Percentiles rank a stretch among this genome's conserved stretches.
Evolutionary conservation across 2,797 vertebrate species (phyloP).

Genomic region (Scolopax rusticola): DNA sequence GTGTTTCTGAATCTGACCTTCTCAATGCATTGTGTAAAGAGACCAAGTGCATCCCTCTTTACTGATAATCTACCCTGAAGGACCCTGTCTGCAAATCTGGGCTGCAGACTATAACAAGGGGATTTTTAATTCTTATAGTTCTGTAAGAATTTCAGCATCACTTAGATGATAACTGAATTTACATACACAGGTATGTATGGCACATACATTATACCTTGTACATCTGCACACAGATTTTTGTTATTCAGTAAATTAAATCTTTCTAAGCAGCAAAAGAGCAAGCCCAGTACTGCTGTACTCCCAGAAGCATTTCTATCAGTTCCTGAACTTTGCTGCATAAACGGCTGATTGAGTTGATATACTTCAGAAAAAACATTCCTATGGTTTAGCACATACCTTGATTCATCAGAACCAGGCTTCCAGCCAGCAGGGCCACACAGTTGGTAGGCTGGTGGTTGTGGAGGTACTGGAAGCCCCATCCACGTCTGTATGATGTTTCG

Average conservation of each 20-base stretch:
- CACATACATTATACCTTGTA: too few relatives aligned
- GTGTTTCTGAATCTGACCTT: not conserved
- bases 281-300: not conserved
- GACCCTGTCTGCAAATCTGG: not conserved
- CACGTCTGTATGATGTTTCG: conserved; percentile 92
- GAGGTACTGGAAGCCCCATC: conserved; percentile 98
- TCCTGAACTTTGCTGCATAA: not conserved
- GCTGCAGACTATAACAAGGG: not conserved
- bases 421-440: conserved; percentile 95
- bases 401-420: conserved; percentile 94
- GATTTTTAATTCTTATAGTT: not conserved
- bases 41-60: accelerated
- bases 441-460: conserved; percentile 99
- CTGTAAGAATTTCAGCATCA: not conserved
- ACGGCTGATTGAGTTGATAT: not conserved
- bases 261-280: not conserved
- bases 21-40: not conserved
- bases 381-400: conserved; percentile 85
- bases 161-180: not conserved
- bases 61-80: not conserved
- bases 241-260: not conserved
- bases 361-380: not conserved
- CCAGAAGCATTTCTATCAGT: not conserved
- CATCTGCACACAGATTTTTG: not conserved
- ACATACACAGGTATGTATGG: not conserved